Evolutionary conservation across 2,113 vertebrate species (phyloP).

Genomic region (Dendropsophus ebraccatus): DNA sequence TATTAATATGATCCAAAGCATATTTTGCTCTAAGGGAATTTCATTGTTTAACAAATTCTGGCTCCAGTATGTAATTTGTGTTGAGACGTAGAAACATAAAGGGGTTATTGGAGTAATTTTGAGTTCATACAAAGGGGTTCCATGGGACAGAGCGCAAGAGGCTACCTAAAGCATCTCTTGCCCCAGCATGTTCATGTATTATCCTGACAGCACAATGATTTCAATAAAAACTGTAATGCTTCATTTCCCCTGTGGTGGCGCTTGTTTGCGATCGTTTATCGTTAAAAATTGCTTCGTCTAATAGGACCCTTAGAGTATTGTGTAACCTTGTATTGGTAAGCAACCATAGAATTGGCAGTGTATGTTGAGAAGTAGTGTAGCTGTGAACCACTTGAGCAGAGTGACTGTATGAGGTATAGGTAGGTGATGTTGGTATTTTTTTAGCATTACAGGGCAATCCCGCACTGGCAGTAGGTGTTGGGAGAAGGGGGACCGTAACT

Average conservation of each 20-base stretch:
- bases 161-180: not conserved
- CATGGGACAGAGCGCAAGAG: not conserved
- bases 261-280: no score
- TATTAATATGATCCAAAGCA: not conserved
- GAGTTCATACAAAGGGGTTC: not conserved
- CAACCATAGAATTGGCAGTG: not conserved
- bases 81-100: not conserved
- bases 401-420: not conserved
- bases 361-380: not conserved
- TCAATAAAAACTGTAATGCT: not conserved
- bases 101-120: not conserved
- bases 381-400: no score
- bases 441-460: no score
- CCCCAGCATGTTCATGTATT: not conserved
- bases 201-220: not conserved
- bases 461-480: no score
- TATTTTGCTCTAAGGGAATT: not conserved
- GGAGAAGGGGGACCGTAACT: no score
- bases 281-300: no score
- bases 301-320: no score
- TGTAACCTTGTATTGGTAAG: not conserved
- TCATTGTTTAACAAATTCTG: not conserved
- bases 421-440: not conserved
- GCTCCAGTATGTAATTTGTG: not conserved
- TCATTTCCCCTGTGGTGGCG: not conserved